Evolutionary conservation across 2,888 invertebrate genomes (phyloP), one percentile per base, ranked within the genome.

Genomic region (Hypena proboscidalis): DNA sequence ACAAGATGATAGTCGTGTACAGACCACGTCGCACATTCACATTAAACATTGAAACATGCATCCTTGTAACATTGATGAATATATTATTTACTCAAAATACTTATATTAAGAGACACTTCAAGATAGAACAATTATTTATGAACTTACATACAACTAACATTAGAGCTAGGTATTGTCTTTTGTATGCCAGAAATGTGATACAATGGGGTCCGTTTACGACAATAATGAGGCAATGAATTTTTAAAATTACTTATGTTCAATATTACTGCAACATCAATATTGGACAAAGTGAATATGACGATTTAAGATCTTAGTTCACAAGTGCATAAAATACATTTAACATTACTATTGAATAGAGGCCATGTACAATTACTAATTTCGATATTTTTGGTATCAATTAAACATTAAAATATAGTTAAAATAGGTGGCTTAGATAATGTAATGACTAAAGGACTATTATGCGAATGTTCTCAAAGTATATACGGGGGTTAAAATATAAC

Each of bases 131-230:
- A 85, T 87, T 85, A 87, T 83, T 83, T 80, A 88, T 85, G 86
- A 84, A 83, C 85, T 88, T 88, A 89, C 86, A 80, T 88, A 88
- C 83, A 74, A 74, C 90, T 90, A 90, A 90, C 81, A 82, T 90
- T 91, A 91, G 86, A 90, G 83, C 91, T 91, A 91, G 90, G 91
- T 91, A 91, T 91, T 91, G 91, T 91, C 91, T 90, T 91, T 91
- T 87, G 86, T 86, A 89, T 90, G 87, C 86, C 87, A 83, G 85
- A 89, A 80, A 82, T 72, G 77, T 83, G 83, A 84, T 83, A 63
- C 59, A 78, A 87, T 84, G 86, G 85, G 83, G 79, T 83, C 80
- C 69, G 67, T 70, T 69, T 61, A 74, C 67, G 65, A 78, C 63
- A 69, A 74, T 69, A 67, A 73, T 64, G 69, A 75, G 70, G 69